Conservation (phyloP, 2,888 invertebrate species). For the Lissonota sp. region DNA sequence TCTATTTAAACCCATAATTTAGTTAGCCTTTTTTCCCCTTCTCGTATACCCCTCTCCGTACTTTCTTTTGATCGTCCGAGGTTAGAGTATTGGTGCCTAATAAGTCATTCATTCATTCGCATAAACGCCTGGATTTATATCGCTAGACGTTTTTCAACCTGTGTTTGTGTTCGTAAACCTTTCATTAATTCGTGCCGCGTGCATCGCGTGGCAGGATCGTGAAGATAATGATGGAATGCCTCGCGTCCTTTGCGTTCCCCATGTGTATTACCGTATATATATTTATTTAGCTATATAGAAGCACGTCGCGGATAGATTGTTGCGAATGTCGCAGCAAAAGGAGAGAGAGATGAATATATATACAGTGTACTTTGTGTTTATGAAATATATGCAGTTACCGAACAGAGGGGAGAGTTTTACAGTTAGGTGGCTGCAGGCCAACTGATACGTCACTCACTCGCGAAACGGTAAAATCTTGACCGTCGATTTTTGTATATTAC, state of each 20-base stretch:
- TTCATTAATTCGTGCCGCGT: constrained; percentile 39
- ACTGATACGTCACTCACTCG: constrained; percentile 51
- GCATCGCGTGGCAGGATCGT: constrained; percentile 19
- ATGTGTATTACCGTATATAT: background rate
- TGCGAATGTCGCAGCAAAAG: constrained; percentile 11
- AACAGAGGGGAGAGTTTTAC: constrained; percentile 29
- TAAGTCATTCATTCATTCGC: constrained; percentile 50
- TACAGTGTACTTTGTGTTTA: constrained; percentile 28
- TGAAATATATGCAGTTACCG: constrained; percentile 44
- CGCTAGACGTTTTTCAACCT: constrained; percentile 13
- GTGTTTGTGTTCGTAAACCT: constrained; percentile 31
- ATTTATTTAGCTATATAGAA: background rate
- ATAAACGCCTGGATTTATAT: constrained; percentile 29
- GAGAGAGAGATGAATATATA: constrained; percentile 15
- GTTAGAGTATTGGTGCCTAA: constrained; percentile 3
- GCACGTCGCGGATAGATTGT: constrained; percentile 11
- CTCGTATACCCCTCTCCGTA: constrained; percentile 20
- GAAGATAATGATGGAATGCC: constrained; percentile 43
- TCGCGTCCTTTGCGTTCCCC: background rate
- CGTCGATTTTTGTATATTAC: constrained; percentile 44
- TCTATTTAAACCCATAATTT: too few species aligned
- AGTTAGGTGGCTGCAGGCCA: constrained; percentile 54
- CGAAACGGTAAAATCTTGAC: constrained; percentile 55
- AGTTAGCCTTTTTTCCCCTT: background rate
- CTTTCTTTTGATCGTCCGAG: constrained; percentile 16